A percentile compares a stretch with the other conserved stretches of the same genome.
Evolutionary conservation across 2,113 vertebrate genomes (phyloP).

Genomic region (Porphyrio hochstetteri): DNA sequence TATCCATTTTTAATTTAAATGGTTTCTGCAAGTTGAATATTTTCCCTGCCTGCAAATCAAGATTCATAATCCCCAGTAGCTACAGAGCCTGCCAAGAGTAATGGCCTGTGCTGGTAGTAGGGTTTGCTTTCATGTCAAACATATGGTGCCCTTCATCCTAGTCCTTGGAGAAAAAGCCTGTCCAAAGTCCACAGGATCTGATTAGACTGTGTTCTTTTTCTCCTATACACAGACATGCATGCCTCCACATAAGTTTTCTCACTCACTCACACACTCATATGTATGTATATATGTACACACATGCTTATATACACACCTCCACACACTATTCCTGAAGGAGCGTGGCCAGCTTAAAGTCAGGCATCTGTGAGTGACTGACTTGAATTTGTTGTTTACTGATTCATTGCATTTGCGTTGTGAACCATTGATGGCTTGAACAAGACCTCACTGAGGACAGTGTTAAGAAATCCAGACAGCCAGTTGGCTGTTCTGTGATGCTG

Average conservation of each 20-base stretch:
- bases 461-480: not conserved
- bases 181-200: not conserved
- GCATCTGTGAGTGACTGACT: not conserved
- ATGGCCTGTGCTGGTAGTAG: not conserved
- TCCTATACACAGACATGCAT: accelerated
- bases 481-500: not conserved
- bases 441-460: not conserved
- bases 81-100: not conserved
- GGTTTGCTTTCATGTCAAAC: not conserved
- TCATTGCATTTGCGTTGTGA: not conserved
- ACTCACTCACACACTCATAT: accelerated
- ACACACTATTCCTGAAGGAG: not conserved
- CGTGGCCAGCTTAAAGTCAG: not conserved
- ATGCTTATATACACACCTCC: not conserved
- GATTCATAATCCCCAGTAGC: not conserved
- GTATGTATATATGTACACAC: not conserved
- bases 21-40: not conserved
- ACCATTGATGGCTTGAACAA: not conserved
- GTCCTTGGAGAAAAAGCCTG: not conserved
- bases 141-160: not conserved
- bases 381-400: not conserved
- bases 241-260: not conserved
- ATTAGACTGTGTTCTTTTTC: not conserved
- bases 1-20: not conserved
- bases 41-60: not conserved